phyloP scores from a whole-genome alignment of 2,888 invertebrate genomes.

The Scotopteryx bipunctaria region DNA sequence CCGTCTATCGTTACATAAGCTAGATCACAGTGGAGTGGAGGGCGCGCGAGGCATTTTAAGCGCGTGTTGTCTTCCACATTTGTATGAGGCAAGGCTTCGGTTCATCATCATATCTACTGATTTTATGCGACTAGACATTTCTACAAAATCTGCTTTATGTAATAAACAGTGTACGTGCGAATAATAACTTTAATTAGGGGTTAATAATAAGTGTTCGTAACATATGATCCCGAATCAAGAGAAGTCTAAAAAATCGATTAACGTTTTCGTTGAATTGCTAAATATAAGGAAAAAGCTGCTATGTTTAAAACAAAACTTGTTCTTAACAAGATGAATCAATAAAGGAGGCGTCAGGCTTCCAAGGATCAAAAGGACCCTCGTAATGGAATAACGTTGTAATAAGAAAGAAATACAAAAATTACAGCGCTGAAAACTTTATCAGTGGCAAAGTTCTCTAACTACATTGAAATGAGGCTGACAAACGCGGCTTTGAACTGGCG shows the following conservation, averaged over 20 bases:
- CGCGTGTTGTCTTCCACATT: slow-evolving; percentile 2
- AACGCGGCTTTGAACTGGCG: too few species aligned
- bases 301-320: not conserved
- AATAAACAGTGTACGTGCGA: too few species aligned
- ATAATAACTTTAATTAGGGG: too few species aligned
- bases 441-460: not conserved
- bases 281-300: slow-evolving; percentile 17
- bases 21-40: slow-evolving; percentile 1
- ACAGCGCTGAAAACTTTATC: not conserved
- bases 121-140: not conserved
- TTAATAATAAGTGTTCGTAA: too few species aligned
- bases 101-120: not conserved
- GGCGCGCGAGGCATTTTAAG: not conserved
- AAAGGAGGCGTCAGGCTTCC: not conserved
- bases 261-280: slow-evolving; percentile 4
- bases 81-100: not conserved
- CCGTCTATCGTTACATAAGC: slow-evolving; percentile 17
- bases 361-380: not conserved
- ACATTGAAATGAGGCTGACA: not conserved
- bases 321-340: slow-evolving; percentile 4
- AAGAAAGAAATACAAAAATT: not conserved
- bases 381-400: slow-evolving; percentile 2
- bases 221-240: not conserved
- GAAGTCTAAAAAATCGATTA: slow-evolving; percentile 1
- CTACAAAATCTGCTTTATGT: not conserved